Evolutionary conservation across 2,888 invertebrate genomes (phyloP), one percentile per base, ranked within the genome.

Genomic region (Hemistola chrysoprasaria): DNA sequence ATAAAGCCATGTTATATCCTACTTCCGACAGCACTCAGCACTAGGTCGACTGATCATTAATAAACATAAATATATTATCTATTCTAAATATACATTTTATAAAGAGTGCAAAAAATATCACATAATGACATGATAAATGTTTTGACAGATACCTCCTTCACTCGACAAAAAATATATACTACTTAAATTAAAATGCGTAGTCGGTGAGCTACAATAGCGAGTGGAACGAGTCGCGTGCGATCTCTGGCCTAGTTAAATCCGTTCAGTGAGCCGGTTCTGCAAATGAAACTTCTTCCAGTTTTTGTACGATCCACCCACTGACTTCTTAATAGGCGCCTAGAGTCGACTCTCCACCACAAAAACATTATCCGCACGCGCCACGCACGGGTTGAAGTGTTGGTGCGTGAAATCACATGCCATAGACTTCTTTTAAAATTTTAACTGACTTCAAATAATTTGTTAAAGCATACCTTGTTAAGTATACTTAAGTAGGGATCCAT

Each of bases 201-300:
- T n/a, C n/a, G 4, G 16, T 16, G 31, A 6, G 6, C 7, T 5
- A 24, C 8, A 24, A 16, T 5, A 8, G 16, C n/a, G 10, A 8
- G 27, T 5, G 6, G 27, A 11, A 42, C 49, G 45, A 62, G 57
- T 74, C 64, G 77, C 76, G 76, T 77, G 78, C 65, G 61, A 66
- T 57, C 50, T 62, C 42, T 67, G 78, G 65, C 78, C 78, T 75
- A 78, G 63, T 69, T 72, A 59, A 57, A 56, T 62, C 59, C 47
- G 62, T 60, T 57, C 66, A 49, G 55, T 51, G 55, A 66, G 62
- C 64, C 61, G 70, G 62, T 65, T 65, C 54, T 58, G 54, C 53
- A 50, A 66, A 67, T 53, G 56, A 67, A 67, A 73, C 67, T 68
- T 65, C 65, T 64, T 65, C 59, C 46, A 55, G 40, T 56, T 66